A percentile compares a stretch with the other conserved stretches of the same genome.
phyloP scores from a whole-genome alignment of 2,888 invertebrate species.

The Copidosoma aretas region DNA sequence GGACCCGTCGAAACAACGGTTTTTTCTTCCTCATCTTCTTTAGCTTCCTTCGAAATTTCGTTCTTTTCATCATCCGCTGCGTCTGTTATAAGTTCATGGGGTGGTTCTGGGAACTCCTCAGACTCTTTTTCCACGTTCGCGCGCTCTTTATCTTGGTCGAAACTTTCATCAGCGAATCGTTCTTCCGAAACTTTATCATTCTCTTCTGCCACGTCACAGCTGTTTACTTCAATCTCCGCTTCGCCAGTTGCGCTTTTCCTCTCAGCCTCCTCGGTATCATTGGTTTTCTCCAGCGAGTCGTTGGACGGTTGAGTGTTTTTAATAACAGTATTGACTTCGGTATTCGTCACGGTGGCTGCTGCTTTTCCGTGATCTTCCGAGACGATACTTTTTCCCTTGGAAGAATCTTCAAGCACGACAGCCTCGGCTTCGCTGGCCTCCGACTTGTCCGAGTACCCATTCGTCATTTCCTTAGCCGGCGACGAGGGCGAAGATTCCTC shows the following conservation, averaged over 20 bases:
- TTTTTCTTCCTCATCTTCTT: slow-evolving; percentile 50
- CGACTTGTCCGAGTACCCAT: slow-evolving; percentile 35
- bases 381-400: slow-evolving; percentile 20
- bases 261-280: not conserved
- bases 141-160: slow-evolving; percentile 29
- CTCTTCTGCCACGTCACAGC: not conserved
- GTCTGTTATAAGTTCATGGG: slow-evolving; percentile 31
- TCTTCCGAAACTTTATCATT: slow-evolving; percentile 16
- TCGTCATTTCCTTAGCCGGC: slow-evolving; percentile 39
- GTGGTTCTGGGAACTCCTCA: slow-evolving; percentile 14
- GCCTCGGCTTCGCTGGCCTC: slow-evolving; percentile 29
- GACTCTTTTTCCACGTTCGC: slow-evolving; percentile 32
- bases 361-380: slow-evolving; percentile 10
- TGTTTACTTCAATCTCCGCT: slow-evolving; percentile 10
- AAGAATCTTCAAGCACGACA: slow-evolving; percentile 29
- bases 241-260: slow-evolving; percentile 31
- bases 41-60: slow-evolving; percentile 6
- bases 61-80: slow-evolving; percentile 25
- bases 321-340: slow-evolving; percentile 10
- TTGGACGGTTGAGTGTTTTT: slow-evolving; percentile 11
- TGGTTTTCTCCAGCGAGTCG: slow-evolving; percentile 3
- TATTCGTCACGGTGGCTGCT: not conserved
- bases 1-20: slow-evolving; percentile 57
- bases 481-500: slow-evolving; percentile 37
- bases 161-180: not conserved